A percentile compares a stretch with the other conserved stretches of the same genome.
phyloP scores from a whole-genome alignment of 2,113 vertebrate genomes.

The Hiodon alosoides region DNA sequence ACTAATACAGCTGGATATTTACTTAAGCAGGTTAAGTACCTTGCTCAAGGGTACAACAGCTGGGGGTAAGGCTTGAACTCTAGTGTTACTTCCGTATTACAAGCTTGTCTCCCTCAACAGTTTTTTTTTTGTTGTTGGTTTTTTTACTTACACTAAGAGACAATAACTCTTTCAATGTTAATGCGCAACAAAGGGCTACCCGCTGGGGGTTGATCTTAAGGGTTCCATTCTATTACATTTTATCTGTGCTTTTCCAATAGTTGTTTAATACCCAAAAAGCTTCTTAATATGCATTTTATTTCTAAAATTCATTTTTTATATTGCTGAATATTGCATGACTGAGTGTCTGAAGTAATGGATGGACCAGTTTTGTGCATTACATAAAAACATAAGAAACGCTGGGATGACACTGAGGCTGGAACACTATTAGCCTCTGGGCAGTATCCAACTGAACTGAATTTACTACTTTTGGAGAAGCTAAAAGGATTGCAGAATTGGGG shows the following conservation, averaged over 20 bases:
- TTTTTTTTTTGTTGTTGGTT: neutral
- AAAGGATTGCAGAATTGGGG: constrained; percentile 32
- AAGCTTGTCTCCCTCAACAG: neutral
- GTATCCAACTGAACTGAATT: constrained; percentile 55
- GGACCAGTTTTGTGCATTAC: constrained; percentile 45
- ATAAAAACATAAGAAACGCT: constrained; percentile 36
- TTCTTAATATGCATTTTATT: constrained; percentile 6
- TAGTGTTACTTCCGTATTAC: no score
- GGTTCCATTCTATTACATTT: neutral
- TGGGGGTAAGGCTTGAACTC: no score
- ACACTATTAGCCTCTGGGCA: constrained; percentile 49
- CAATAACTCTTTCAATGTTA: no score
- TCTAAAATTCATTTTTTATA: constrained; percentile 22
- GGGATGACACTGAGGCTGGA: constrained; percentile 35
- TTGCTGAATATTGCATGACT: constrained; percentile 24
- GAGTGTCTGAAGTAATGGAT: constrained; percentile 39
- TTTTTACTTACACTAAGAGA: neutral
- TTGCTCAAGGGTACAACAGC: no score
- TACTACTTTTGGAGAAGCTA: constrained; percentile 42
- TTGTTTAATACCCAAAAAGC: neutral
- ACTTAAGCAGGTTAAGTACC: no score
- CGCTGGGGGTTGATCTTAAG: neutral
- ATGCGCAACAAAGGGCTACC: no score
- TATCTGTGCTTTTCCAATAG: neutral
- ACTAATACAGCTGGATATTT: no score